Percentiles rank a stretch among this genome's conserved stretches.
Conservation (phyloP, 2,888 invertebrate genomes). For the Molanna angustata region DNA sequence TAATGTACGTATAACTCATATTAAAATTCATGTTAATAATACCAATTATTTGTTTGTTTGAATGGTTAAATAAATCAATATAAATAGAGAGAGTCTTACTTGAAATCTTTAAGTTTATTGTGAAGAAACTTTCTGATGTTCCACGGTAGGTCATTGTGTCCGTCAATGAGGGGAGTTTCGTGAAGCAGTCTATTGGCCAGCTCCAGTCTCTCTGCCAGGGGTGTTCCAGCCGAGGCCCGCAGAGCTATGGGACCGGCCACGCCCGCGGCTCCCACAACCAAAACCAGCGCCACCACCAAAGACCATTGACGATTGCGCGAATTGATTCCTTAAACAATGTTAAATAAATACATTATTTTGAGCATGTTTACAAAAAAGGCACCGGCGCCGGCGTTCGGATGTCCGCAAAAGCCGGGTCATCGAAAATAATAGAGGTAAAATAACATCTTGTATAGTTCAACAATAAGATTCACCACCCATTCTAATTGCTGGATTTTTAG, state of each 20-base stretch:
- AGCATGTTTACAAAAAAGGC: too few relatives aligned
- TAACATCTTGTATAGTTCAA: too few relatives aligned
- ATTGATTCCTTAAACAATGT: slow-evolving; percentile 56
- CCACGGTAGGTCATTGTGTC: slow-evolving; percentile 90
- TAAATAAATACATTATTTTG: too few relatives aligned
- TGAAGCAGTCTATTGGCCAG: slow-evolving; percentile 70
- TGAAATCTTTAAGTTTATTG: slow-evolving; percentile 82
- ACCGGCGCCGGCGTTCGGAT: too few relatives aligned
- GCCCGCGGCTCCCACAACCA: slow-evolving; percentile 76
- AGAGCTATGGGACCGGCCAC: slow-evolving; percentile 77
- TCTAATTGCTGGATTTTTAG: too few relatives aligned
- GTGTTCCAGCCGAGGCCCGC: slow-evolving; percentile 72
- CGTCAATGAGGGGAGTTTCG: slow-evolving; percentile 78
- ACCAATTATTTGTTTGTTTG: too few relatives aligned
- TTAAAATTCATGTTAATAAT: too few relatives aligned
- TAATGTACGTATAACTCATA: too few relatives aligned
- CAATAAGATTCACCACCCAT: too few relatives aligned
- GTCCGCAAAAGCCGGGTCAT: too few relatives aligned
- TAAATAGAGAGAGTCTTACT: slow-evolving; percentile 43
- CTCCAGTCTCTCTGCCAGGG: slow-evolving; percentile 72
- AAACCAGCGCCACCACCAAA: slow-evolving; percentile 70
- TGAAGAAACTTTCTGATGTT: slow-evolving; percentile 88
- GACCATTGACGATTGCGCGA: slow-evolving; percentile 68
- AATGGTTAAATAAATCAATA: neutral
- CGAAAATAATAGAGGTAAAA: too few relatives aligned